A percentile compares a stretch with the other conserved stretches of the same genome.
phyloP scores from a whole-genome alignment of 2,113 vertebrate species.

The Platycercus adscitus region DNA sequence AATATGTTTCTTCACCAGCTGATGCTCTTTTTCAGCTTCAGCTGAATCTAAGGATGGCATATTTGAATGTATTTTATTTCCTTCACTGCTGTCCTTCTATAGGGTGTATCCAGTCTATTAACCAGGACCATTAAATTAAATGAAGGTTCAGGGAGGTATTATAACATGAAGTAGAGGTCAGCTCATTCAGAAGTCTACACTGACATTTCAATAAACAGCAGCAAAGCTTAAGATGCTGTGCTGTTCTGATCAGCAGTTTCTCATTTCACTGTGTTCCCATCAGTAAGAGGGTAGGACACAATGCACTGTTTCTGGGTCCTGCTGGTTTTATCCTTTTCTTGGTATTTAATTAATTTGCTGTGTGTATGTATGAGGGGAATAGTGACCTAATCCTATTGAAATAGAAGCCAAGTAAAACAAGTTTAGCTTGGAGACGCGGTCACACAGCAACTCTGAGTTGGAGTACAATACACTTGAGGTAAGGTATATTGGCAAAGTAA shows the following conservation, averaged over 20 bases:
- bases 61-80: not conserved
- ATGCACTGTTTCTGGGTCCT: not conserved
- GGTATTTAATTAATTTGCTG: constrained; percentile 43
- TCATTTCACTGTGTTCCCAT: not conserved
- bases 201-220: not conserved
- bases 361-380: not conserved
- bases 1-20: not conserved
- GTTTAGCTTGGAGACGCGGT: not conserved
- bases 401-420: constrained; percentile 46
- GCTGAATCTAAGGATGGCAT: not conserved
- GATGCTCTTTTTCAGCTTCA: not conserved
- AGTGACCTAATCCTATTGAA: constrained; percentile 48
- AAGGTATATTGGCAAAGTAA: not conserved
- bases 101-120: not conserved
- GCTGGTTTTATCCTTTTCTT: constrained; percentile 22
- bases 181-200: not conserved
- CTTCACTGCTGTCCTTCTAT: not conserved
- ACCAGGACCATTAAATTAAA: not conserved
- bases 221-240: accelerated
- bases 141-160: not conserved
- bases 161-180: not conserved
- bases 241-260: not conserved
- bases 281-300: not conserved
- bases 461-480: not conserved
- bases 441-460: not conserved